Evolutionary conservation across 2,797 vertebrate species (phyloP).

Genomic region (Lophotriccus pileatus): DNA sequence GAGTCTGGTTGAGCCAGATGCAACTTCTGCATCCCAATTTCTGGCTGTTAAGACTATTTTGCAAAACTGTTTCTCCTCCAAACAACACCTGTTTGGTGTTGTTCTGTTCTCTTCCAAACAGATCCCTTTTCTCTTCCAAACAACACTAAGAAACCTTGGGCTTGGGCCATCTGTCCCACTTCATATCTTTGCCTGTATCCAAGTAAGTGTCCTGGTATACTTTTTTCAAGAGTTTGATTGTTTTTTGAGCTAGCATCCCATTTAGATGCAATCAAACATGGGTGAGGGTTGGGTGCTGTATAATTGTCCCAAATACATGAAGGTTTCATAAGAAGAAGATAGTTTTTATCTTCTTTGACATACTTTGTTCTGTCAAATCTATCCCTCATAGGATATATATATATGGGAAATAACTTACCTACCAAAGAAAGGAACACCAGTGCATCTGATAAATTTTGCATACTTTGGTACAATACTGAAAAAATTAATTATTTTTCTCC

Average conservation of each 20-base stretch:
- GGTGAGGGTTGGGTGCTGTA: background rate
- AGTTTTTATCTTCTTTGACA: background rate
- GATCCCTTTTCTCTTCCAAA: background rate
- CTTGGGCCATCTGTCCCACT: background rate
- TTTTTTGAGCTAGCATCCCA: background rate
- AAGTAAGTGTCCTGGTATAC: background rate
- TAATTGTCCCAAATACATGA: background rate
- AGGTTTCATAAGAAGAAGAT: background rate
- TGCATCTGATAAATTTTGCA: background rate
- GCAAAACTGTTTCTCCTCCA: background rate
- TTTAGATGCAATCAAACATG: background rate
- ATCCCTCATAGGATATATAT: background rate
- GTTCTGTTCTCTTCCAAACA: too few relatives aligned
- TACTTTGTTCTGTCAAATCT: background rate
- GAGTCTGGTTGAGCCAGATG: background rate
- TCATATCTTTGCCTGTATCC: background rate
- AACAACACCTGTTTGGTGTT: background rate
- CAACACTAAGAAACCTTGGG: background rate
- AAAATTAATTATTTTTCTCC: background rate
- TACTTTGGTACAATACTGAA: background rate
- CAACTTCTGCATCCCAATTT: background rate
- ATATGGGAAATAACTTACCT: background rate
- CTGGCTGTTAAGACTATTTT: background rate
- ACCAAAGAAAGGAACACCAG: background rate
- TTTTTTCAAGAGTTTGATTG: background rate